These are phyloP conservation scores for Mareca strepera DNA, from an alignment of 2,797 vertebrate genomes.

Conservation along the genomic window DNA sequence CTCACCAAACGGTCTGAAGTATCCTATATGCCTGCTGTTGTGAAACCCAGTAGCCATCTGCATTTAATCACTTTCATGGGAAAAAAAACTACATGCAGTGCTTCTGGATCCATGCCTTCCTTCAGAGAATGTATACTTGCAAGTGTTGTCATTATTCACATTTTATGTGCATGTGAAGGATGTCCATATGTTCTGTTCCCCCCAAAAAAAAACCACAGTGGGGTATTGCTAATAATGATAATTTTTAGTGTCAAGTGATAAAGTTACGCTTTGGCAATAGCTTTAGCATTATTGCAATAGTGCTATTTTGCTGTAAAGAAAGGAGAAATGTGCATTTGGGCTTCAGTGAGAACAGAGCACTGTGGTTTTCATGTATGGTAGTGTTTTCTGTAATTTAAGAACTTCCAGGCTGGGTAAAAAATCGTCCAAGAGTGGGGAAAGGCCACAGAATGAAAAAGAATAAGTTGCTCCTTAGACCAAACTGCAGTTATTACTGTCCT, in stretches of 20 bases:
- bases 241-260: neutral
- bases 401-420: neutral
- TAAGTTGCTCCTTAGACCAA: neutral
- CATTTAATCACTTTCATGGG: slow-evolving; percentile 43
- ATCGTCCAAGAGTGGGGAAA: neutral
- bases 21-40: slow-evolving; percentile 35
- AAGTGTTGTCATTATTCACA: neutral
- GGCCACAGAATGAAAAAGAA: neutral
- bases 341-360: neutral
- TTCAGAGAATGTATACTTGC: slow-evolving; percentile 12
- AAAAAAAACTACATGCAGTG: neutral
- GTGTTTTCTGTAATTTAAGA: neutral
- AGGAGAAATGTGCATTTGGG: neutral
- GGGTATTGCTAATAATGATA: neutral
- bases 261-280: neutral
- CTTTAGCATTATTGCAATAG: neutral
- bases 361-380: neutral
- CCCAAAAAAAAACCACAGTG: neutral
- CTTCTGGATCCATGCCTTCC: neutral
- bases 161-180: neutral
- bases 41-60: slow-evolving; percentile 23
- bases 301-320: neutral
- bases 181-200: neutral
- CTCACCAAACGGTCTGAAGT: slow-evolving; percentile 51
- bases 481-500: neutral